A percentile compares a stretch with the other conserved stretches of the same genome.
Conservation (phyloP, 2,888 invertebrate species). For the Leucophora obtusa region DNA sequence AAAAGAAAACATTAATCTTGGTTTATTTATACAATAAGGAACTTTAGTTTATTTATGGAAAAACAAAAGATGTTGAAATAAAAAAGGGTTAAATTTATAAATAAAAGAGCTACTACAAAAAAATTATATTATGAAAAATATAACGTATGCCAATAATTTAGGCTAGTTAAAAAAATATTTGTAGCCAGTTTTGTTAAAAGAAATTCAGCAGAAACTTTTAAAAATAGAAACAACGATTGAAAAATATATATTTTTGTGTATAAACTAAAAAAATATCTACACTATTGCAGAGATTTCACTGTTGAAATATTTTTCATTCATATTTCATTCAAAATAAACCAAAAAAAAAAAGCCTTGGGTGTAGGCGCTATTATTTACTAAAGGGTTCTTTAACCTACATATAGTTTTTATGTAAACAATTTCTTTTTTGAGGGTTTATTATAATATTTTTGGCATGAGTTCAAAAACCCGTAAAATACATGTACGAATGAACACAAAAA, state of each 20-base stretch:
- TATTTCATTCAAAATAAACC: neutral
- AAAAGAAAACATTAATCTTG: constrained; percentile 25
- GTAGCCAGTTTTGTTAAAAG: neutral
- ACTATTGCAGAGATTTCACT: neutral
- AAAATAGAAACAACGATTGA: neutral
- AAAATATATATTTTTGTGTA: too few species aligned
- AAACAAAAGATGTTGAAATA: constrained; percentile 21
- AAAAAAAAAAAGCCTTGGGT: neutral
- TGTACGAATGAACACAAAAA: neutral
- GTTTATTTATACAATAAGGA: constrained; percentile 12
- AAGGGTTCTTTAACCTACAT: constrained; percentile 36
- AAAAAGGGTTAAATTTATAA: constrained; percentile 15
- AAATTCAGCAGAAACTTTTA: neutral
- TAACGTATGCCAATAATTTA: constrained; percentile 43
- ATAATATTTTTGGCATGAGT: constrained; percentile 36
- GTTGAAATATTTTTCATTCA: neutral
- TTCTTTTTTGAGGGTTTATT: constrained; percentile 2
- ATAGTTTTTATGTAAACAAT: constrained; percentile 1
- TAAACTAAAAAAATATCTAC: too few species aligned
- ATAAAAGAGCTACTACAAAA: neutral
- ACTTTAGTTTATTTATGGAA: constrained; percentile 11
- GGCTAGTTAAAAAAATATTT: neutral
- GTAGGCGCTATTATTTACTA: neutral
- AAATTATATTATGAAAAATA: constrained; percentile 3
- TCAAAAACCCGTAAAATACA: constrained; percentile 30